Evolutionary conservation across 2,888 invertebrate species (phyloP).

Genomic region (Deilephila porcellus): DNA sequence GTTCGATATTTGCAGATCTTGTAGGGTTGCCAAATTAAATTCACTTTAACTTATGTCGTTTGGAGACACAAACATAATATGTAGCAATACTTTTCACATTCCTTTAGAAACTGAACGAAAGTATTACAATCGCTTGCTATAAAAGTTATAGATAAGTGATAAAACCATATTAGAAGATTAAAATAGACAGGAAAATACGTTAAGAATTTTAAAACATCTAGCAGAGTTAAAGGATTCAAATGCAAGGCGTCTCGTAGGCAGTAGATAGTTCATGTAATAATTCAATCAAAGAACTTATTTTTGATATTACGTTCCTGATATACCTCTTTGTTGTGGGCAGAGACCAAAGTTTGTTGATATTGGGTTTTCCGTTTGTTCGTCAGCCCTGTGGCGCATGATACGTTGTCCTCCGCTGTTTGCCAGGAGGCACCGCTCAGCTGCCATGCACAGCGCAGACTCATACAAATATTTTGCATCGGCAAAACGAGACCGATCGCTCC

Average conservation of each 20-base stretch:
- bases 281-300: no score
- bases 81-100: background rate
- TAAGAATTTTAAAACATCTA: no score
- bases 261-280: no score
- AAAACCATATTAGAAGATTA: no score
- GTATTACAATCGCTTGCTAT: background rate
- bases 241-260: no score
- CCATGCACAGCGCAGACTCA: conserved; percentile 44
- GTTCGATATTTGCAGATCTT: conserved; percentile 58
- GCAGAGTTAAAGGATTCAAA: no score
- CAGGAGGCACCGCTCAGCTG: conserved; percentile 43
- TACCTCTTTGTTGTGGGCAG: background rate
- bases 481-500: conserved; percentile 36
- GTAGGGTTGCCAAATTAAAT: conserved; percentile 51
- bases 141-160: no score
- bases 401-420: conserved; percentile 49
- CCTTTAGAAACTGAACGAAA: background rate
- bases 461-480: conserved; percentile 58
- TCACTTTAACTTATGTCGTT: conserved; percentile 2
- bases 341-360: background rate
- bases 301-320: no score
- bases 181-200: no score
- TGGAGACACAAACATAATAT: background rate
- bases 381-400: conserved; percentile 28
- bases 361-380: background rate